Base-by-base conservation (phyloP, 2,888 invertebrate species). In the Serrognathus titanus region DNA sequence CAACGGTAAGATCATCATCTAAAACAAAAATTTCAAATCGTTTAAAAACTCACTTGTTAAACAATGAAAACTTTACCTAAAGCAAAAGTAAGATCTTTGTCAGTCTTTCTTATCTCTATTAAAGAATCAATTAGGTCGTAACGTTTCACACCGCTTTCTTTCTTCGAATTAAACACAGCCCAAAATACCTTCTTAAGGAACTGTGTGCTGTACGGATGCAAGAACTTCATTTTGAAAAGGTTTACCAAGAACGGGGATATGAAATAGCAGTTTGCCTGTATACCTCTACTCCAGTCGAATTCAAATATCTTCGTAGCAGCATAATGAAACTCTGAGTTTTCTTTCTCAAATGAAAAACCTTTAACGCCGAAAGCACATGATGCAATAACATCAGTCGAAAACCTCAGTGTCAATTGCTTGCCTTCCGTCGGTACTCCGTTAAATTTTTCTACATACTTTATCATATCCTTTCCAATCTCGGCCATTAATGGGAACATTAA, bases 401-500 rank as follows among this genome's bases (percentile, higher is more conserved):
- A 76, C 82, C 81, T 63, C 81, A 80, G 59, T 11, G 61, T 58
- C 16, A 57, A 59, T 55, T 77, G 77, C 55, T 77, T 74, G 9
- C 71, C 64, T 51, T 75, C 72, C 4, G 71, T 20, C 8, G 43
- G 49, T n/a, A 62, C 51, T 9, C 63, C 52, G 6, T 24, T 11
- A 5, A 41, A 16, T 1, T 43, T 51, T 3, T 51, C 41, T 31
- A 58, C 47, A 13, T 58, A 54, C 6, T 39, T 40, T 10, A 51
- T 46, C 40, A 58, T 40, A 1, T 53, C 53, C n/a, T 11, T 58
- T 1, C 75, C 73, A 31, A 75, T 78, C 46, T 78, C 75, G 39
- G 72, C 63, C 68, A 82, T 78, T 35, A 81, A 69, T 0, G 75
- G 75, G 24, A 80, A 75, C 82, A 83, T 82, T 41, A 68, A 71